Base-by-base conservation (phyloP, 2,888 invertebrate species). In the Drosophila emarginata region DNA sequence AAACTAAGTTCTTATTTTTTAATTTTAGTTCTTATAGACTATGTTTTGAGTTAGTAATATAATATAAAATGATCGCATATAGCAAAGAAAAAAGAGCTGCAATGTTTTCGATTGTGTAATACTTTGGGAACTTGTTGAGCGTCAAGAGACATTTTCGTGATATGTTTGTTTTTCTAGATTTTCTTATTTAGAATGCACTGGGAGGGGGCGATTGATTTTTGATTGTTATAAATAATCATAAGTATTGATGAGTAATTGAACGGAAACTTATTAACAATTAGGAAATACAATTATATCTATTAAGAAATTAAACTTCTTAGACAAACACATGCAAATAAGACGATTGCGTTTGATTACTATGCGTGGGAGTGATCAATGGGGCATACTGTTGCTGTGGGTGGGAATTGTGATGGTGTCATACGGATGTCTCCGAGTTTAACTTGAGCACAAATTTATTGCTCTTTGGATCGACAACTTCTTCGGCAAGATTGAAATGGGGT, bases 381-480 rank as follows among this genome's bases (percentile, higher is more conserved):
- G 80, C 78, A 32, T 32, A 9, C 59, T 18, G 54, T 11, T 32
- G 54, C 18, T 45, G 45, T 4, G 45, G 40, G 3, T 82, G 81
- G 11, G 80, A 78, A 28, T 78, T 78, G 51, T 67, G 77, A 63
- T 89, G 88, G 77, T 91, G 95, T 96, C 95, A 99, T 92, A 99
- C 99, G 1, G 98, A 98, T 53, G 99, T 99, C 92, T 99, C 99
- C 0, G 98, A 98, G 90, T 98, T 99, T 53, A 99, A 93, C 90
- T 98, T 94, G 76, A 99, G 93, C 60, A 98, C 96, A 94, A 99
- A 99, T 91, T 98, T 96, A 92, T 98, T 98, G 87, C 96, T 96
- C 92, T 98, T 98, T 0, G 98, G 98, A 93, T 99, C 98, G 14
- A 98, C 96, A 0, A 98, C 96, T 91, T 99, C 98, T 91, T 99